phyloP scores from a whole-genome alignment of 2,797 vertebrate genomes.

The Alexandromys oeconomus region DNA sequence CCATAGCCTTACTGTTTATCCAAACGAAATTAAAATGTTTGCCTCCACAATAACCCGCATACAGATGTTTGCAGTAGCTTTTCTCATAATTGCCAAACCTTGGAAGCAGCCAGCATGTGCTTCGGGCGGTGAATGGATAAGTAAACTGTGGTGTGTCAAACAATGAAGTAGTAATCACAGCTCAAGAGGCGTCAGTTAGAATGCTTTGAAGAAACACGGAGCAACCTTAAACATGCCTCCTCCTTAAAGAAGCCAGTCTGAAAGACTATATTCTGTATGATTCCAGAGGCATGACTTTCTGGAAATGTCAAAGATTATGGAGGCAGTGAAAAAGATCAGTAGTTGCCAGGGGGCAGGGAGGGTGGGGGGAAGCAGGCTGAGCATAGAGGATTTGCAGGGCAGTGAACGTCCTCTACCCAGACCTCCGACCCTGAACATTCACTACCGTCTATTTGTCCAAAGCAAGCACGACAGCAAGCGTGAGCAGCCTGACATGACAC shows the following conservation, averaged over 20 bases:
- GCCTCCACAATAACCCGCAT: not conserved
- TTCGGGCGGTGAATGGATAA: not conserved
- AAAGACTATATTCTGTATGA: not conserved
- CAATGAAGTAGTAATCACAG: not conserved
- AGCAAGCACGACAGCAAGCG: not conserved
- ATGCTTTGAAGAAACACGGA: not conserved
- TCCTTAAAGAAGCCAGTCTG: not conserved
- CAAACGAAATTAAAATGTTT: slow-evolving; percentile 36
- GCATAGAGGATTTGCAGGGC: not conserved
- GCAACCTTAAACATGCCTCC: not conserved
- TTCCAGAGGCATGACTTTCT: not conserved
- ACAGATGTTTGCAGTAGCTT: slow-evolving; percentile 9
- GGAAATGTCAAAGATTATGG: not conserved
- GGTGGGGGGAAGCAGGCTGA: not conserved
- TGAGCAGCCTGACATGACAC: not conserved
- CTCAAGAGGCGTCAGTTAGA: not conserved
- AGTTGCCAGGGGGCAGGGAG: not conserved
- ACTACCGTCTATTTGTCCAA: not conserved
- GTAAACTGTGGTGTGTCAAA: not conserved
- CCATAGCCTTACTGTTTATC: not conserved
- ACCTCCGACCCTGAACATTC: not conserved
- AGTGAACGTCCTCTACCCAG: not conserved
- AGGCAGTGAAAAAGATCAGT: not conserved
- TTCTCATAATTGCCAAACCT: not conserved
- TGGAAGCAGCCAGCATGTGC: not conserved